phyloP scores from a whole-genome alignment of 2,797 vertebrate genomes.

The Columba guinea region DNA sequence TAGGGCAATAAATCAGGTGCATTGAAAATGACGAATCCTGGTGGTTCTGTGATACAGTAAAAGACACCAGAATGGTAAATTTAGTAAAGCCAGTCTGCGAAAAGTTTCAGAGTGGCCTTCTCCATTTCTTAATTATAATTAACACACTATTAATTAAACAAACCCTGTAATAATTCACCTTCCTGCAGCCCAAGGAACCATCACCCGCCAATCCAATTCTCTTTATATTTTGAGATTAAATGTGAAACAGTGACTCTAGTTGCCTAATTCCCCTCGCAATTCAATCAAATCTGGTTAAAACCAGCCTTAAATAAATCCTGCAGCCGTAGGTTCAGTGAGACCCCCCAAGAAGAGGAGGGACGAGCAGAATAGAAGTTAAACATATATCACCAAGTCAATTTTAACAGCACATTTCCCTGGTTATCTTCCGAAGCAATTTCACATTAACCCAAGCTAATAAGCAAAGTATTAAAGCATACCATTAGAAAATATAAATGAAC shows the following conservation, averaged over 20 bases:
- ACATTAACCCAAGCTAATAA: neutral
- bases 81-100: neutral
- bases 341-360: neutral
- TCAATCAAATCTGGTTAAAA: neutral
- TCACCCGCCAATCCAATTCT: no score
- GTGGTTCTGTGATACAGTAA: neutral
- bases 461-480: neutral
- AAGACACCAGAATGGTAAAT: neutral
- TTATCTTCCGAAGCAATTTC: neutral
- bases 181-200: neutral
- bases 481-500: neutral
- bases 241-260: neutral
- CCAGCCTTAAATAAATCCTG: neutral
- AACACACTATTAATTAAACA: neutral
- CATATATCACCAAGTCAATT: rapidly evolving
- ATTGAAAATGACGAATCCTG: neutral
- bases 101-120: neutral
- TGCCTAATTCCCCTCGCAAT: no score
- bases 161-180: no score
- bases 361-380: neutral
- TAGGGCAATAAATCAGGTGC: neutral
- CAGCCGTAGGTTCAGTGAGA: neutral
- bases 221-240: neutral
- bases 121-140: neutral
- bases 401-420: neutral